A percentile compares a stretch with the other conserved stretches of the same genome.
Conservation (phyloP, 2,797 vertebrate genomes). For the Zenarchopterus dispar region DNA sequence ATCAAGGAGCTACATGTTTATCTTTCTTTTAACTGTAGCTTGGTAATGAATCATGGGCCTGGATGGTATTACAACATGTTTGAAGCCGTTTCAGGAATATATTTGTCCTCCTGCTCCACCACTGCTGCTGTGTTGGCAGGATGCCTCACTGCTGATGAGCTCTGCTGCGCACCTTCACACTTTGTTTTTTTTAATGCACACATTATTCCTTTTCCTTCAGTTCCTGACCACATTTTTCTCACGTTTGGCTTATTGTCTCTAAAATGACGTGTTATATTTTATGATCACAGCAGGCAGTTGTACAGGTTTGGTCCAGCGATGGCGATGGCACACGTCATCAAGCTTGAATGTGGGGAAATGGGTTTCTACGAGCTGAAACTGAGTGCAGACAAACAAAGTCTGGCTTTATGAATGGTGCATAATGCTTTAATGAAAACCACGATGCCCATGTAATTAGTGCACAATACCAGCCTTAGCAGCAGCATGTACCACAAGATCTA, state of each 20-base stretch:
- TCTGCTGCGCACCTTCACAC: slow-evolving; percentile 32
- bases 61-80: background rate
- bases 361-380: slow-evolving; percentile 15
- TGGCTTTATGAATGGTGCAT: slow-evolving; percentile 41
- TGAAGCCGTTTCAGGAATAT: slow-evolving; percentile 35
- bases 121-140: slow-evolving; percentile 50
- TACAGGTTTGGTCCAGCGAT: slow-evolving; percentile 2
- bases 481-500: slow-evolving; percentile 45
- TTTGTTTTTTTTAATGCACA: background rate
- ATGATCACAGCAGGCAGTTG: background rate
- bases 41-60: slow-evolving; percentile 1
- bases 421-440: slow-evolving; percentile 57
- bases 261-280: background rate
- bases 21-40: background rate
- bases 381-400: slow-evolving; percentile 28
- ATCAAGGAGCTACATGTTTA: too few species aligned
- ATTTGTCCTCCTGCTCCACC: slow-evolving; percentile 30
- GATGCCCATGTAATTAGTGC: slow-evolving; percentile 43
- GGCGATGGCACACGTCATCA: slow-evolving; percentile 7
- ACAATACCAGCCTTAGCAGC: slow-evolving; percentile 55
- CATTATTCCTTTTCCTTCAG: background rate
- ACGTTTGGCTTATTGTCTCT: background rate
- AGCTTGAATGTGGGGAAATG: slow-evolving; percentile 16
- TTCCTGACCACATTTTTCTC: background rate
- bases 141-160: slow-evolving; percentile 41